A percentile compares a stretch with the other conserved stretches of the same genome.
Evolutionary conservation across 2,888 invertebrate species (phyloP).

Genomic region (Nephrotoma appendiculata): DNA sequence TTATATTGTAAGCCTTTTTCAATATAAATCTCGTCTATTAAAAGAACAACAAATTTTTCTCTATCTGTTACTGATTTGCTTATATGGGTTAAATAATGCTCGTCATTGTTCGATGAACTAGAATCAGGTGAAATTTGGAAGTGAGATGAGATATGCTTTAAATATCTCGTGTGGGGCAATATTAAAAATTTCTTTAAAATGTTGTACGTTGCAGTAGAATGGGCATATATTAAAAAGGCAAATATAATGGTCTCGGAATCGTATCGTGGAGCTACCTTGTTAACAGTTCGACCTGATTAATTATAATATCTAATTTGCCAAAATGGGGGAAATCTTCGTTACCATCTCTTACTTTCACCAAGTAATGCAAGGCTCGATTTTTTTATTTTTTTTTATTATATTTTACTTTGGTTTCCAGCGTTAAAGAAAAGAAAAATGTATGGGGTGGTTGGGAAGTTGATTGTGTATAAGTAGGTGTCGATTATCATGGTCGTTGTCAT

Average conservation of each 20-base stretch:
- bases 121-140: neutral
- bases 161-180: too few species aligned
- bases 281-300: neutral
- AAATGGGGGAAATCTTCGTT: neutral
- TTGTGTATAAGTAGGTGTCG: too few species aligned
- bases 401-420: too few species aligned
- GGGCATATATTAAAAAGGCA: neutral
- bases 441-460: too few species aligned
- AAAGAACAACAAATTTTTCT: neutral
- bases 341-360: neutral
- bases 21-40: neutral
- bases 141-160: neutral
- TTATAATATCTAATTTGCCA: neutral
- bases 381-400: too few species aligned
- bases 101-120: neutral
- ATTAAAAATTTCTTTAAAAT: too few species aligned
- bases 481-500: too few species aligned
- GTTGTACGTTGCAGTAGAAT: neutral
- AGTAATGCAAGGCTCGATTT: neutral
- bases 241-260: neutral
- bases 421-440: too few species aligned
- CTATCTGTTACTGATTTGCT: neutral
- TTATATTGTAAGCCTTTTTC: neutral
- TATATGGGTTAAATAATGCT: neutral
- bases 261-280: neutral